Base-by-base conservation (phyloP, 2,888 invertebrate species). In the Caenorhabditis panamensis region DNA sequence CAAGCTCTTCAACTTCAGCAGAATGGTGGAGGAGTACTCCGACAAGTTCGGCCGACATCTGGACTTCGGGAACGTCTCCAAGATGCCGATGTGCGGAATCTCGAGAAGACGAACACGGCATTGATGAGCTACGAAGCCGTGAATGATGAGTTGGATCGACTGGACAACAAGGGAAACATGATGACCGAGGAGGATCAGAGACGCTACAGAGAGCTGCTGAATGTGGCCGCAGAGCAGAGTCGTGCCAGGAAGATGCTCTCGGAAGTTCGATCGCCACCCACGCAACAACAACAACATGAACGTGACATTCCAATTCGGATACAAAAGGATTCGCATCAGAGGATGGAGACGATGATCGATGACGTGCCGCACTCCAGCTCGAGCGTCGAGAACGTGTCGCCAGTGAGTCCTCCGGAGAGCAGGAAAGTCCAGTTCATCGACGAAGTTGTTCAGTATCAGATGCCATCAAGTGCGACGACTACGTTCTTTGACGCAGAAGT, bases 341-440 rank as follows among this genome's bases (percentile, higher is more conserved):
- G 83, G 53, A 69, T 59, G 20, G 88, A 88, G 61, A 85, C 83
- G 18, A 28, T 86, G 44, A 88, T 88, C 47, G 88, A 88, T 51
- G 88, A 88, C 47, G 82, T 88, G 24, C 79, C 79, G 53, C 61
- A 73, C 56, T 79, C 79, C 26, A 80, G 80, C 47, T 68, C 75
- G 8, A 75, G 79, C 67, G 84, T 80, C 37, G 84, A 86, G 37
- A 83, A 79, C 59, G 73, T 77, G 26, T 83, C 86, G 2, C 81
- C 79, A 1, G 61, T 78, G 44, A 80, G 67, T 75, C 28, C 86
- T 67, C 64, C 83, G 75, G 66, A 81, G 37, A 36, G 28, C 41
- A 41, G 88, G 68, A 78, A 88, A 82, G 87, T 87, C 16, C 86
- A 86, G 56, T 88, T 87, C 56, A 82, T 69, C 18, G 86, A 86